Base-by-base conservation (phyloP, 2,113 vertebrate genomes). In the Spheniscus mendiculus region DNA sequence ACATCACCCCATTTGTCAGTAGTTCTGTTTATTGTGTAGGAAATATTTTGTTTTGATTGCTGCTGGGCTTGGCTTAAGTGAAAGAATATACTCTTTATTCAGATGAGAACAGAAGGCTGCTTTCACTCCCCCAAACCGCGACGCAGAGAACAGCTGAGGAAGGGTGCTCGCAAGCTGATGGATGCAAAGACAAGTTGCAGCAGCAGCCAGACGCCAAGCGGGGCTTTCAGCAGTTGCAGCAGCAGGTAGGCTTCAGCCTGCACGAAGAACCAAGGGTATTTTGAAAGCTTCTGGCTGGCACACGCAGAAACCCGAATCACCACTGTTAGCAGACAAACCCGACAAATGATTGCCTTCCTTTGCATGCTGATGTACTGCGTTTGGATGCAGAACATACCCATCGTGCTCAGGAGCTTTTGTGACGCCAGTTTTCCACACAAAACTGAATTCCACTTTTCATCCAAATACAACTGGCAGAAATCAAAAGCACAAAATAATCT, bases 341-440 rank as follows among this genome's bases (percentile, higher is more conserved):
- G 26, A 26, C 11, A 36, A 36, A 36, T 9, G 16, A 15, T 1
- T 13, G 12, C 32, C 22, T 42, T 12, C 15, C 49, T 32, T 5
- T 12, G 26, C 36, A 16, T 12, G 1, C 38, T 25, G 4, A 36
- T 5, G 8, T 12, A 11, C 0, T 0, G 56, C 52, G 36, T 5
- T 1, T 12, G 42, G 34, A 38, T 4, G 42, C 10, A 5, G 73
- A 45, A 22, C 1, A 5, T 19, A 30, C 36, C 34, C 81, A 9
- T 3, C 0, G 0, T 2, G 38, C 27, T 13, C 23, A 30, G 47
- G 76, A 44, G 15, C 23, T 6, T 56, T 6, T 13, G 38, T 4
- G 30, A 12, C 12, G 7, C 0, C 6, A 6, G 22, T 15, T 67
- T 47, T 58, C 40, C 80, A 25, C 53, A 38, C 5, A 6, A 32